Evolutionary conservation across 2,888 invertebrate species (phyloP).

Genomic region (Chironomus riparius): DNA sequence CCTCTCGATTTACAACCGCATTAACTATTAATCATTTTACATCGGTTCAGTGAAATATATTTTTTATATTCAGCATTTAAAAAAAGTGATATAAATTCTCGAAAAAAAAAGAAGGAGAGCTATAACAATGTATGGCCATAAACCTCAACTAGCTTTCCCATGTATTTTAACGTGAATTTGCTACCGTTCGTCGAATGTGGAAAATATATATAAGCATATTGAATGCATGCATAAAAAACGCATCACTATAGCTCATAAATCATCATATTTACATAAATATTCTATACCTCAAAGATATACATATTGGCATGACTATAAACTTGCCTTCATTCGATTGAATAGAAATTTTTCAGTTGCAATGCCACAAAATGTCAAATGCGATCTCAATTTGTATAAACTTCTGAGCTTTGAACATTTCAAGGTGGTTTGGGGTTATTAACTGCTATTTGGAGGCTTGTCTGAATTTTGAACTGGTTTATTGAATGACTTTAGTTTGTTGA

Average conservation of each 20-base stretch:
- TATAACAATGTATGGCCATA: background rate
- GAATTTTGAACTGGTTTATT: too few relatives aligned
- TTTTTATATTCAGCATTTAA: too few relatives aligned
- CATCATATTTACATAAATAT: conserved; percentile 27
- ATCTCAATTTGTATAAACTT: conserved; percentile 22
- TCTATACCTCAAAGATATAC: background rate
- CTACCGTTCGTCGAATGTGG: conserved; percentile 7
- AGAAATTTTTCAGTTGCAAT: background rate
- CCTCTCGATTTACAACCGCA: too few relatives aligned
- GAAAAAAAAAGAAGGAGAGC: background rate
- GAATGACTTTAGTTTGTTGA: too few relatives aligned
- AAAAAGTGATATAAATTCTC: background rate
- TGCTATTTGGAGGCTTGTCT: background rate
- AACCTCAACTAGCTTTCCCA: background rate
- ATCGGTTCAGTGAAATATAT: too few relatives aligned
- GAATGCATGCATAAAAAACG: conserved; percentile 24
- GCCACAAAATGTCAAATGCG: conserved; percentile 1
- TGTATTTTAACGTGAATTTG: conserved; percentile 17
- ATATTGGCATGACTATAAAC: background rate
- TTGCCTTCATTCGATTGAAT: conserved; percentile 8
- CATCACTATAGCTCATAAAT: conserved; percentile 25
- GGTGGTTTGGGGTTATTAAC: background rate
- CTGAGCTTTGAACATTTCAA: background rate
- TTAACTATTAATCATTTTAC: too few relatives aligned
- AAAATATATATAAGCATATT: background rate